Percentiles rank a stretch among this genome's conserved stretches.
These are phyloP conservation scores for Chirona hameri DNA, from an alignment of 2,888 invertebrate genomes.

Conservation along the genomic window DNA sequence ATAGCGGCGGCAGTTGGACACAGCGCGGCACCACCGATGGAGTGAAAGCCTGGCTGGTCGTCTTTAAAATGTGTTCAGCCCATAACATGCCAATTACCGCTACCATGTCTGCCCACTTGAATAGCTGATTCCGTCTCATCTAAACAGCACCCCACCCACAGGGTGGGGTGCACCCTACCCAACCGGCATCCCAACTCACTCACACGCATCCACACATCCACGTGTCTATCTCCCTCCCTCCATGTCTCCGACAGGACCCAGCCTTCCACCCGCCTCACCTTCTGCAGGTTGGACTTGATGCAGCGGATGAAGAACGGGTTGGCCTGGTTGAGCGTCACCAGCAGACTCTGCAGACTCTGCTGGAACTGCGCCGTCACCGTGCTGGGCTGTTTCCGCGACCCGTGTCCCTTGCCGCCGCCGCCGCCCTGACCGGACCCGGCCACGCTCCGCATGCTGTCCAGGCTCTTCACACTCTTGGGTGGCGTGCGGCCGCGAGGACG, in stretches of 20 bases:
- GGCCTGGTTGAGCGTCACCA: conserved; percentile 88
- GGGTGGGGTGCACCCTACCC: no score
- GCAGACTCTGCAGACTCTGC: conserved; percentile 82
- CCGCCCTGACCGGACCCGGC: conserved; percentile 57
- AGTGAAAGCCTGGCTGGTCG: not conserved
- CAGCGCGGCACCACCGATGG: not conserved
- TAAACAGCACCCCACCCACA: no score
- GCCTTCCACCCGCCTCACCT: conserved; percentile 51
- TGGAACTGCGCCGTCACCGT: conserved; percentile 95
- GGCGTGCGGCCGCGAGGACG: conserved; percentile 57
- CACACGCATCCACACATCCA: no score
- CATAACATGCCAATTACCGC: no score
- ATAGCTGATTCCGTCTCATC: no score
- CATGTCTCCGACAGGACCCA: no score
- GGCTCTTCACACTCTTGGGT: conserved; percentile 62
- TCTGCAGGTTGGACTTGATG: conserved; percentile 92
- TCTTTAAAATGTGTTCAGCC: no score
- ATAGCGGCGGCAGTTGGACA: not conserved
- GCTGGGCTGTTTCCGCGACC: conserved; percentile 75
- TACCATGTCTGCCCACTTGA: no score
- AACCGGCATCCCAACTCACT: no score
- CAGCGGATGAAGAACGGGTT: conserved; percentile 84
- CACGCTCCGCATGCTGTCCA: conserved; percentile 85
- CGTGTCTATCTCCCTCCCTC: no score
- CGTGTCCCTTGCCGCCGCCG: conserved; percentile 28